Base-by-base conservation (phyloP, 2,888 invertebrate genomes). In the Eristalis pertinax region DNA sequence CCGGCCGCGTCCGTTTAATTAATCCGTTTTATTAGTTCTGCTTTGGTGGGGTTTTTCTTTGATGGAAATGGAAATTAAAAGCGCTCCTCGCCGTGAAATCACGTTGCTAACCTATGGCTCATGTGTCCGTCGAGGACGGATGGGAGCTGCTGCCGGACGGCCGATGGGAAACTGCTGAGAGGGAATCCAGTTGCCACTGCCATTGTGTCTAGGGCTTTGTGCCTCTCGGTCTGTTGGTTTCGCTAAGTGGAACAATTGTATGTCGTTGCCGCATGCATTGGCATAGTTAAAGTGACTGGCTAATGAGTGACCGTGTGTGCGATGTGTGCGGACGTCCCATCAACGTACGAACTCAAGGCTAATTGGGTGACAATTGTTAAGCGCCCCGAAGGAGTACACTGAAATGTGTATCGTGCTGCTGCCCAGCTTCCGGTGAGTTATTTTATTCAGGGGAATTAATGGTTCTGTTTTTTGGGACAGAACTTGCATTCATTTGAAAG, bases 21-120 rank as follows among this genome's bases (percentile, higher is more conserved):
- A 86, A 82, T 86, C 86, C 70, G 63, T 75, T 86, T 86, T 83
- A 82, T 86, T 79, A 82, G 82, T 78, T 86, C 75, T 82, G 86
- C 75, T 82, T 86, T 82, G 26, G 78, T 41, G 74, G 29, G 67
- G 86, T 70, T 75, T 77, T 82, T 78, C 82, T 72, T 78, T 79
- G 67, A 79, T 82, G 82, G 75, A 86, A 86, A 60, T 60, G 60
- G 60, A 38, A 22, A 13, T 32, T 29, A 19, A 19, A n/a, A 64
- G 19, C 64, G 70, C 11, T 56, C 50, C 7, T 19, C 50, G 64
- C 26, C 13, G 69, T 65, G 62, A 73, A 69, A 67, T 77, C 85
- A 86, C 85, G 82, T 86, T 81, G 81, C 85, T 86, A 82, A 78
- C 85, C 85, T 74, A 68, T 67, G 85, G 82, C 60, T 60, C 60